These are phyloP conservation scores for Callocephalon fimbriatum DNA, from an alignment of 2,113 vertebrate species.

Conservation along the genomic window DNA sequence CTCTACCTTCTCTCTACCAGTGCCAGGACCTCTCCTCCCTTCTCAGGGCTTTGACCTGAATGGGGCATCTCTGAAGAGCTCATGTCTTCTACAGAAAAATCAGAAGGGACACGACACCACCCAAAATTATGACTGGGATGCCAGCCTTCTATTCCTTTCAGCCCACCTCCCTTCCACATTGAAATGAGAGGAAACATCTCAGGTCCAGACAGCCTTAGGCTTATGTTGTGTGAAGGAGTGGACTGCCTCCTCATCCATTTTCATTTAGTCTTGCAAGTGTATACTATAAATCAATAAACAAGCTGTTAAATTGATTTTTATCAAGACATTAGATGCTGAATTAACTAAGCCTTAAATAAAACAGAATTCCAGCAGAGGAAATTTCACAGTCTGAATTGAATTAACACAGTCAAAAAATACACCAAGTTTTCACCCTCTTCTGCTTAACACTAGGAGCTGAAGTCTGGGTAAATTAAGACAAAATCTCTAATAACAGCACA, in stretches of 20 bases:
- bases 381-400: neutral
- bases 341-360: conserved; percentile 3
- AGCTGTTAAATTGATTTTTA: neutral
- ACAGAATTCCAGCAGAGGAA: neutral
- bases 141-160: neutral
- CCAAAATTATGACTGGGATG: neutral
- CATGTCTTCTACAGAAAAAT: neutral
- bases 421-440: neutral
- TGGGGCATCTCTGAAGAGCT: neutral
- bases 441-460: neutral
- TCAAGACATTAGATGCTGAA: neutral
- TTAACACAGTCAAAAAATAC: neutral
- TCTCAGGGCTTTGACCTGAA: fast-evolving
- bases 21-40: neutral
- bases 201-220: neutral
- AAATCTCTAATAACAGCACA: neutral
- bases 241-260: neutral
- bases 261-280: neutral
- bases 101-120: fast-evolving
- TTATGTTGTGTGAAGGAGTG: fast-evolving
- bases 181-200: neutral
- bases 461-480: neutral
- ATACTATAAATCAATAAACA: neutral
- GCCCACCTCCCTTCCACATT: neutral
- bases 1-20: neutral